These are phyloP conservation scores for Cynaeus angustus DNA, from an alignment of 2,888 invertebrate genomes.

Conservation along the genomic window DNA sequence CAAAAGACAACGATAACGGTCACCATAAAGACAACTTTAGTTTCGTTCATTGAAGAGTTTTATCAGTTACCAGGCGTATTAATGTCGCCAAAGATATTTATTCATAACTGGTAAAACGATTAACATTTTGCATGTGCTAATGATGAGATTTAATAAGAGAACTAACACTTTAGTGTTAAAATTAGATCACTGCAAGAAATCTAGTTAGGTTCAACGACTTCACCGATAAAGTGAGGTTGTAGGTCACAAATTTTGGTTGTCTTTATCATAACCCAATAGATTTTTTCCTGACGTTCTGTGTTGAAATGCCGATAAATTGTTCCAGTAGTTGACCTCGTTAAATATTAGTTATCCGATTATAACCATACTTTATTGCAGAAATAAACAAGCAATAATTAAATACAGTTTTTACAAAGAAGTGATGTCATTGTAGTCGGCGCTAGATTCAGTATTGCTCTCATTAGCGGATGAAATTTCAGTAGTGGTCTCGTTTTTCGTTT, in stretches of 20 bases:
- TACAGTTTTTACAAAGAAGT: conserved; percentile 25
- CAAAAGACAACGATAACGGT: conserved; percentile 38
- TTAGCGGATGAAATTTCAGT: conserved; percentile 16
- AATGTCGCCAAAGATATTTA: conserved; percentile 9
- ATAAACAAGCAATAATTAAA: conserved; percentile 14
- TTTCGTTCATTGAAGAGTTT: conserved; percentile 21
- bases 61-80: conserved; percentile 7
- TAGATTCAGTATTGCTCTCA: conserved; percentile 58
- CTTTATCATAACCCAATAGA: conserved; percentile 22
- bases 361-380: conserved; percentile 5
- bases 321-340: conserved; percentile 25
- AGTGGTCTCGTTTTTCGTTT: conserved; percentile 27
- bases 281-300: conserved; percentile 17
- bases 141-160: conserved; percentile 26
- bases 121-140: conserved; percentile 21
- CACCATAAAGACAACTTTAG: conserved; percentile 13
- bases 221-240: conserved; percentile 24
- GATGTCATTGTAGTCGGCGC: conserved; percentile 61
- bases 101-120: conserved; percentile 7
- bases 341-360: conserved; percentile 1
- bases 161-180: conserved; percentile 3
- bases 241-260: conserved; percentile 36
- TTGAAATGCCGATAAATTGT: conserved; percentile 33
- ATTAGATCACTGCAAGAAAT: conserved; percentile 17
- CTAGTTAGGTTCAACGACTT: conserved; percentile 24